Conservation (phyloP, 2,113 vertebrate species). For the Anseranas semipalmata region DNA sequence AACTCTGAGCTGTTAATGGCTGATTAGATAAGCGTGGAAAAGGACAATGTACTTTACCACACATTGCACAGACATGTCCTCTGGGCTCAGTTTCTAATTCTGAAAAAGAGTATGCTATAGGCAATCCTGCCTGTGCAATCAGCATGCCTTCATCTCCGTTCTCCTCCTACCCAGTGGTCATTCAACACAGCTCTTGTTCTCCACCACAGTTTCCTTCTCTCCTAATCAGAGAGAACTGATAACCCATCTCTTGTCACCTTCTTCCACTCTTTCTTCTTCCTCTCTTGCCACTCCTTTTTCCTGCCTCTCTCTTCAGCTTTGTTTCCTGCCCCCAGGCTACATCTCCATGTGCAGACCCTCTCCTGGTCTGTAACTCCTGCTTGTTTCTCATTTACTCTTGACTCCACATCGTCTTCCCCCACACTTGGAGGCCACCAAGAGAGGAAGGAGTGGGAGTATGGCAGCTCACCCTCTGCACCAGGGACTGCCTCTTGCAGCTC, state of each 20-base stretch:
- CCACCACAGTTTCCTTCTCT: not conserved
- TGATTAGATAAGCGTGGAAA: not conserved
- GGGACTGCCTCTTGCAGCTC: not conserved
- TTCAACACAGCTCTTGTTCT: not conserved
- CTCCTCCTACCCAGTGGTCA: not conserved
- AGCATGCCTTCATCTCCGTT: not conserved
- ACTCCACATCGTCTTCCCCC: accelerated
- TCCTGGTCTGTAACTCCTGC: not conserved
- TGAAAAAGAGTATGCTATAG: not conserved
- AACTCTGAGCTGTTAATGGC: not conserved
- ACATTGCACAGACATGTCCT: accelerated
- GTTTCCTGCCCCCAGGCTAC: not conserved
- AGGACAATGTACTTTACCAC: not conserved
- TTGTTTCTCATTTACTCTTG: not conserved
- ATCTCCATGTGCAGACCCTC: not conserved
- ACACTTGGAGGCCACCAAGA: not conserved
- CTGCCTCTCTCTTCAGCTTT: not conserved
- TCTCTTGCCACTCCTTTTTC: no score
- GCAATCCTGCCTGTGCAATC: not conserved
- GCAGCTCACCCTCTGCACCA: not conserved
- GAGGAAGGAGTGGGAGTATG: not conserved
- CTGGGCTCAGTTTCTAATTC: not conserved
- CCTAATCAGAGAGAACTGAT: not conserved
- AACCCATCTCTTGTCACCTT: not conserved
- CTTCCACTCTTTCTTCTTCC: not conserved